Base-by-base conservation (phyloP, 2,113 vertebrate species). In the Notarius quadriscutis region DNA sequence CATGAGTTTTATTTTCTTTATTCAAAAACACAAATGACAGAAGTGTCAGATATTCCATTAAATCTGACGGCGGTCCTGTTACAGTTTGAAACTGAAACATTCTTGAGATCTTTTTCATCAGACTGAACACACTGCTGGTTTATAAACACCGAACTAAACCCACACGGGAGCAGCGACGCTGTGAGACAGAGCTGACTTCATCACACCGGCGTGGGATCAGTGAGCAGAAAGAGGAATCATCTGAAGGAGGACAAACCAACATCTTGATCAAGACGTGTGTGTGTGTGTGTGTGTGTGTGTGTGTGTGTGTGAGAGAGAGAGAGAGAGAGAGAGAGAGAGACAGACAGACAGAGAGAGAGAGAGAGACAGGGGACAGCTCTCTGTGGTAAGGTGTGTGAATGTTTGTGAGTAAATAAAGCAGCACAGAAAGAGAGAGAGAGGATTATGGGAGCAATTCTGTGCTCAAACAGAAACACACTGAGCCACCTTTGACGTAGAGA, bases 391-490 rank as follows among this genome's bases (percentile, higher is more conserved):
- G 88, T 86, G 84, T 71, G 89, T 63, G 53, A 48, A 67, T 34
- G 83, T 72, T 78, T 65, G 81, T 87, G 75, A 69, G 78, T 67
- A 84, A 62, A 86, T 74, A 84, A 84, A 63, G 81, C 53, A 60
- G 78, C 11, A 53, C 58, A 62, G 60, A 77, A 83, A 92, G 27
- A 80, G 51, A 79, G 57, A 55, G 91, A 93, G 89, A 91, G 91
- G 88, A 93, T 91, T 60, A 91, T 87, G 91, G 91, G 89, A 34
- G 92, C 81, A 85, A 86, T 89, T 87, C 72, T 83, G 53, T 80
- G 84, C 90, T 90, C 90, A 88, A 90, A 90, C 90, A 84, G 85
- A 89, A 17, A 71, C 88, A 93, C 92, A 92, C 93, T 92, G 91
- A 53, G 62, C 65, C 80, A 86, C 79, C 60, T 25, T 86, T 57